phyloP scores from a whole-genome alignment of 2,797 vertebrate genomes.

The Tamandua tetradactyla region DNA sequence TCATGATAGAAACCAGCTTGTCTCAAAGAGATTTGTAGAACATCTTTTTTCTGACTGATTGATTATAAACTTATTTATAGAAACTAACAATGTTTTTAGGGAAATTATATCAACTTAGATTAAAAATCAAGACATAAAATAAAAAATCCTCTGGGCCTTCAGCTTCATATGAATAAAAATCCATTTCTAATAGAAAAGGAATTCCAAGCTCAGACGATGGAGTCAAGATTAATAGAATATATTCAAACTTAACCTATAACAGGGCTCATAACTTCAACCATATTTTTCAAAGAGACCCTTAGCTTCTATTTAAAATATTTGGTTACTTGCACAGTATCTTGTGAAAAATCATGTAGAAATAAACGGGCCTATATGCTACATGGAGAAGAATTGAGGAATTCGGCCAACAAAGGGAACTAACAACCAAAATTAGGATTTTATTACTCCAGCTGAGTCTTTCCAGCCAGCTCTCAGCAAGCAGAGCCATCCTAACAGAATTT shows the following conservation, averaged over 20 bases:
- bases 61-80: too few relatives aligned
- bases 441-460: not conserved
- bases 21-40: too few relatives aligned
- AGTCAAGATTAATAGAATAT: not conserved
- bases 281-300: not conserved
- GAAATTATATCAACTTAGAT: too few relatives aligned
- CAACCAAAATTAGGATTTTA: not conserved
- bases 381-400: not conserved
- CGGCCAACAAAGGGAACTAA: too few relatives aligned
- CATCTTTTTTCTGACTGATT: too few relatives aligned
- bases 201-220: not conserved
- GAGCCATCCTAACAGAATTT: not conserved
- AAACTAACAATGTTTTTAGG: too few relatives aligned
- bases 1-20: too few relatives aligned
- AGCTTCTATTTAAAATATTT: not conserved
- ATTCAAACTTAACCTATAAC: not conserved
- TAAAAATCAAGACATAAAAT: too few relatives aligned
- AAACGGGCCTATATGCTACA: too few relatives aligned
- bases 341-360: not conserved
- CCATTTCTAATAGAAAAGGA: not conserved
- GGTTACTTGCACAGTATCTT: not conserved
- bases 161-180: too few relatives aligned
- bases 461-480: not conserved
- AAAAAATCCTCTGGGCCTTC: too few relatives aligned
- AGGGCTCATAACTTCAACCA: not conserved